phyloP scores from a whole-genome alignment of 2,797 vertebrate genomes.

The Acrossocheilus wenchowensis region DNA sequence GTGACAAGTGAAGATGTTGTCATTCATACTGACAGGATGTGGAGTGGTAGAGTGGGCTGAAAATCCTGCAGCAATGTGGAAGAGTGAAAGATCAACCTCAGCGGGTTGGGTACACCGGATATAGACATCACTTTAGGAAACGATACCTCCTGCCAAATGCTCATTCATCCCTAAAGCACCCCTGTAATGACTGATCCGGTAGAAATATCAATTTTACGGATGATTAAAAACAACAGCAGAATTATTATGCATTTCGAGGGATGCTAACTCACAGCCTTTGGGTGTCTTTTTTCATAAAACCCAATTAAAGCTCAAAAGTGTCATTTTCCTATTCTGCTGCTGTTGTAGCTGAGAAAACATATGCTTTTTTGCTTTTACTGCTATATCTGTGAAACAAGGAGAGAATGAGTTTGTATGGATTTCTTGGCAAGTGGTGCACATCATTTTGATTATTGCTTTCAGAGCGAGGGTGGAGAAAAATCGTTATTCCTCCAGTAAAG shows the following conservation, averaged over 20 bases:
- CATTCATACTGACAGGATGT: constrained; percentile 58
- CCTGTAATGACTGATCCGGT: constrained; percentile 32
- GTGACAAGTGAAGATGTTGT: constrained; percentile 53
- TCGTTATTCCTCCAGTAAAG: constrained; percentile 58
- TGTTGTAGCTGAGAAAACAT: neutral
- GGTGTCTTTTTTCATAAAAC: neutral
- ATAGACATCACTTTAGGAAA: constrained; percentile 39
- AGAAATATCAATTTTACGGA: constrained; percentile 29
- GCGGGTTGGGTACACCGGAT: constrained; percentile 2
- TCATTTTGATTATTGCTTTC: constrained; percentile 56
- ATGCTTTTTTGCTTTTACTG: constrained; percentile 2
- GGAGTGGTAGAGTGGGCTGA: constrained; percentile 8
- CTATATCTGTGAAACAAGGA: constrained; percentile 34
- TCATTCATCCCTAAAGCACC: constrained; percentile 18
- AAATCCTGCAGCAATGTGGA: constrained; percentile 10
- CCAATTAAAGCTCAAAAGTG: constrained; percentile 43
- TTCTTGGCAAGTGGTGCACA: constrained; percentile 51
- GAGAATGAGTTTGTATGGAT: constrained; percentile 57
- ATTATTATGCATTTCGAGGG: constrained; percentile 16
- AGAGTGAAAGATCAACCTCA: neutral
- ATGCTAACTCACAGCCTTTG: neutral
- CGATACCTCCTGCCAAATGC: constrained; percentile 7
- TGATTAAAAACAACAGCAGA: constrained; percentile 25
- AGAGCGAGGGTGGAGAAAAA: constrained; percentile 53
- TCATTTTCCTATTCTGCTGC: constrained; percentile 19